phyloP scores from a whole-genome alignment of 2,113 vertebrate genomes.

The Psilopsiagon aymara region DNA sequence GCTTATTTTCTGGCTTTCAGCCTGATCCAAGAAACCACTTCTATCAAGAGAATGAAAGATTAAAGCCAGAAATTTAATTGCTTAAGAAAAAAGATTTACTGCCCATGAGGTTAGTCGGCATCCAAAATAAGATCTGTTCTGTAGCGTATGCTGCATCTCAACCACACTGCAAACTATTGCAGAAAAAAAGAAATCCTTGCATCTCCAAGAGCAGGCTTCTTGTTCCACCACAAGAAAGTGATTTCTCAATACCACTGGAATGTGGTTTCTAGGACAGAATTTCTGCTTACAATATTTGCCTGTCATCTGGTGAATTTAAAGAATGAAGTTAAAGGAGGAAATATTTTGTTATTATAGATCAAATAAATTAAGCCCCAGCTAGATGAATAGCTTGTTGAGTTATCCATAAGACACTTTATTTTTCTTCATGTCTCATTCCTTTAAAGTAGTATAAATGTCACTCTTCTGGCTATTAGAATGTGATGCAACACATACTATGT shows the following conservation, averaged over 20 bases:
- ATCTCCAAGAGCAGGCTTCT: conserved; percentile 35
- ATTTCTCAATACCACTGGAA: conserved; percentile 50
- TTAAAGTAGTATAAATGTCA: conserved; percentile 15
- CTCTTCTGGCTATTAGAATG: conserved; percentile 13
- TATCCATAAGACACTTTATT: conserved; percentile 34
- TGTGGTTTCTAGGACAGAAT: conserved; percentile 28
- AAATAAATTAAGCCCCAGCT: conserved; percentile 35
- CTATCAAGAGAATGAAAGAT: conserved; percentile 54
- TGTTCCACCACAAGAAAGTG: conserved; percentile 59
- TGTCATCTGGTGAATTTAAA: conserved; percentile 44
- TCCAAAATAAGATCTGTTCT: conserved; percentile 43
- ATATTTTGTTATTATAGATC: conserved; percentile 47
- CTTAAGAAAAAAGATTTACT: conserved; percentile 54
- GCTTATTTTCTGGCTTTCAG: conserved; percentile 51
- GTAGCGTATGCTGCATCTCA: background rate
- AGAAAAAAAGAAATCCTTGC: conserved; percentile 14
- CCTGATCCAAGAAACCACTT: conserved; percentile 63
- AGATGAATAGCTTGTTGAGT: conserved; percentile 41
- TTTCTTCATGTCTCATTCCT: conserved; percentile 45
- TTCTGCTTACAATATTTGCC: conserved; percentile 46
- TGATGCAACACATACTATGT: conserved; percentile 19
- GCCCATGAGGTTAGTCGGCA: background rate
- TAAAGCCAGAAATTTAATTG: conserved; percentile 53
- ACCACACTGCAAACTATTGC: background rate
- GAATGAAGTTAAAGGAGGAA: conserved; percentile 46